Percentiles rank a stretch among this genome's conserved stretches.
phyloP scores from a whole-genome alignment of 1,140 invertebrate species.

The Aphidius ervi region DNA sequence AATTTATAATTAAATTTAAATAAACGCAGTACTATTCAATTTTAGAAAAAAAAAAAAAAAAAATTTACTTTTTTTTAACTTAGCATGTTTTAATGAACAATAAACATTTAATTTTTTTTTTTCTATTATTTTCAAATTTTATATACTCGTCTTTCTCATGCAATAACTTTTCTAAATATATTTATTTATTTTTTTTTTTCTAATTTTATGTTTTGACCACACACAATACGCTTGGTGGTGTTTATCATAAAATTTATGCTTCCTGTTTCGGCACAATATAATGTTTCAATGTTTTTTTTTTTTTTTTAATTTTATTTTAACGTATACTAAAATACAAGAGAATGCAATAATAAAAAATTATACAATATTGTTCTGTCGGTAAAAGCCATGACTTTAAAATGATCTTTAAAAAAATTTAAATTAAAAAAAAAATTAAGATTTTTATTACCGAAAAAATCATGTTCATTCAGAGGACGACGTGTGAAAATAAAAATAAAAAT shows the following conservation, averaged over 20 bases:
- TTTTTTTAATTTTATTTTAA: background rate
- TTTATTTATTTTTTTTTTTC: background rate
- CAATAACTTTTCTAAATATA: background rate
- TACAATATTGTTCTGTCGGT: background rate
- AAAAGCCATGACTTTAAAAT: background rate
- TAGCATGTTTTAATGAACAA: background rate
- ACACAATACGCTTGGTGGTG: conserved; percentile 39
- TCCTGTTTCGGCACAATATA: conserved; percentile 38
- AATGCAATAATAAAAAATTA: background rate
- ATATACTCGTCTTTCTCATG: too few species aligned
- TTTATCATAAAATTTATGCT: conserved; percentile 47
- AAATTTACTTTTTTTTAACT: background rate
- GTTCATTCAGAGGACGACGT: too few species aligned
- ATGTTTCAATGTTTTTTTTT: conserved; percentile 19
- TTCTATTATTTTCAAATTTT: conserved; percentile 3
- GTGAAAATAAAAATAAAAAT: background rate
- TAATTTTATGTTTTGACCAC: conserved; percentile 4
- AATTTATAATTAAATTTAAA: background rate
- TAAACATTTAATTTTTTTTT: background rate
- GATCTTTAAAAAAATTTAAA: too few species aligned
- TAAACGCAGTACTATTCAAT: too few species aligned
- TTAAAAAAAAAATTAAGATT: too few species aligned
- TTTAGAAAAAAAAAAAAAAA: too few species aligned
- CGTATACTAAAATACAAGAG: conserved; percentile 4
- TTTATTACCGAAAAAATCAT: too few species aligned